A percentile compares a stretch with the other conserved stretches of the same genome.
phyloP scores from a whole-genome alignment of 2,888 invertebrate species.

The Notodonta dromedarius region DNA sequence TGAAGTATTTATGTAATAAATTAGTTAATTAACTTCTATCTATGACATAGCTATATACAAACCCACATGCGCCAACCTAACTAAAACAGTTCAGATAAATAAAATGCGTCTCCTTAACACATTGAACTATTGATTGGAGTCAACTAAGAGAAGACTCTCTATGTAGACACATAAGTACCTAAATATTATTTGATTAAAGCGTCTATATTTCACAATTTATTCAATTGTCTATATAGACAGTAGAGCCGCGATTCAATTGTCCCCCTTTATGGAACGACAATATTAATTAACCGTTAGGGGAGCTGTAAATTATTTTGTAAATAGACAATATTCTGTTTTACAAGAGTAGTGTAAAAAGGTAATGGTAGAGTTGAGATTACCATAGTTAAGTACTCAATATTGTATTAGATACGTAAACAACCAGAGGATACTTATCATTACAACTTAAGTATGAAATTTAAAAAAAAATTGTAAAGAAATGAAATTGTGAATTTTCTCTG shows the following conservation, averaged over 20 bases:
- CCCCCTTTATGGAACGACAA: constrained; percentile 28
- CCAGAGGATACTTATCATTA: no score
- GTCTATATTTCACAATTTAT: constrained; percentile 63
- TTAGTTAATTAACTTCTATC: no score
- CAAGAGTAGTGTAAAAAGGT: no score
- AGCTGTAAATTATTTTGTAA: constrained; percentile 23
- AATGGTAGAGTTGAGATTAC: no score
- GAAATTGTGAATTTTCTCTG: no score
- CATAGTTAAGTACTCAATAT: no score
- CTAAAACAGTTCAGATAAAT: neutral
- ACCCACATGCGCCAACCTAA: neutral
- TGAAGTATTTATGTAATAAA: no score
- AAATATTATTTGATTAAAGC: constrained; percentile 47
- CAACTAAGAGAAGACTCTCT: constrained; percentile 33
- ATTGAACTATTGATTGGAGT: constrained; percentile 31
- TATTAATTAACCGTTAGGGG: constrained; percentile 26
- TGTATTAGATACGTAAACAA: no score
- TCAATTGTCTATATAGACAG: constrained; percentile 55
- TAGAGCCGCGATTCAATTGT: constrained; percentile 55
- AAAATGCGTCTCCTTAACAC: neutral
- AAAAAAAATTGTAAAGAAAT: no score
- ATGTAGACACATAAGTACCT: constrained; percentile 16
- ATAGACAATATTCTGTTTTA: neutral
- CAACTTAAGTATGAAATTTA: no score
- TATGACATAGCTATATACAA: neutral